Conservation (phyloP, 2,797 vertebrate genomes). For the Triplophysa bombifrons region DNA sequence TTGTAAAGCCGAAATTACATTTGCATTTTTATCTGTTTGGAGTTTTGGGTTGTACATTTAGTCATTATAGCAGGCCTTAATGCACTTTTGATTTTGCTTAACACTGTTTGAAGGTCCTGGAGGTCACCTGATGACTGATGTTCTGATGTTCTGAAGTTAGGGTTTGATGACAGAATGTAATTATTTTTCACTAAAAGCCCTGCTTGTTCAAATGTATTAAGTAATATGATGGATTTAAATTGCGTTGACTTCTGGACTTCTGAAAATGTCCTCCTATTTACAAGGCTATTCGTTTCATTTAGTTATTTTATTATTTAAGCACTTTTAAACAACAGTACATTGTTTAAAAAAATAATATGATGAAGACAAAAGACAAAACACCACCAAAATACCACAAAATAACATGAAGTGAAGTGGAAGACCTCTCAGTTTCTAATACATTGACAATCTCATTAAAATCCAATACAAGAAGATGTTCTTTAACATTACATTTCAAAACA, state of each 20-base stretch:
- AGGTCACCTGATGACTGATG: neutral
- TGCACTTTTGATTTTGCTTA: constrained; percentile 4
- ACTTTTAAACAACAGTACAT: no score
- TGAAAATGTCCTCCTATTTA: no score
- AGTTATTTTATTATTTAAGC: no score
- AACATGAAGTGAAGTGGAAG: no score
- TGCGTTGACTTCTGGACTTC: neutral
- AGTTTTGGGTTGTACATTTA: constrained; percentile 34
- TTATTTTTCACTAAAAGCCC: neutral
- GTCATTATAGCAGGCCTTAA: constrained; percentile 6
- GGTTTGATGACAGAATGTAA: neutral
- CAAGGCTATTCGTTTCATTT: no score
- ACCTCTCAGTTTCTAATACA: no score
- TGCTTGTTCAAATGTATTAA: neutral
- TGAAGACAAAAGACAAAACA: no score
- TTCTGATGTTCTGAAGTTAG: neutral
- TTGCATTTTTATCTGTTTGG: constrained; percentile 33
- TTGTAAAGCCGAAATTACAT: constrained; percentile 36
- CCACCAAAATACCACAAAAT: no score
- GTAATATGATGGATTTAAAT: neutral
- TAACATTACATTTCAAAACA: no score
- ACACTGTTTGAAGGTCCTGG: neutral
- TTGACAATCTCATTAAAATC: no score
- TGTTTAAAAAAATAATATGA: no score
- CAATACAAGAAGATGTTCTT: no score